Evolutionary conservation across 1,140 invertebrate species (phyloP).

Genomic region (Drosophila murphyi): DNA sequence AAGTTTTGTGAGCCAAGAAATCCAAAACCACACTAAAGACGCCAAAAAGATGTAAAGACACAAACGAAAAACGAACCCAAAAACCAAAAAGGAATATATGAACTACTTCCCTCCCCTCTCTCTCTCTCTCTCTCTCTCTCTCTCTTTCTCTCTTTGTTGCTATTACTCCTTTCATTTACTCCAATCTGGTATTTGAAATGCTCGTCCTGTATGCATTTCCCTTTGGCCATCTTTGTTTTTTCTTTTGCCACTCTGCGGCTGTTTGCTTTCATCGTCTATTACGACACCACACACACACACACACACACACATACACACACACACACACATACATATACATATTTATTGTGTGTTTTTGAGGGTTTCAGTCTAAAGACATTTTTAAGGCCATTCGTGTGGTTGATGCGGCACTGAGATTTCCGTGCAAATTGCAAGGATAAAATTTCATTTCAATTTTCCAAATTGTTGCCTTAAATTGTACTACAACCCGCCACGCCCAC

Average conservation of each 20-base stretch:
- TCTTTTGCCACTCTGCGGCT: constrained; percentile 47
- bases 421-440: constrained; percentile 77
- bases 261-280: constrained; percentile 73
- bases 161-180: constrained; percentile 35
- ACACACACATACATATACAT: not conserved
- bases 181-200: constrained; percentile 43
- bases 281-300: constrained; percentile 65
- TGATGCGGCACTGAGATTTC: constrained; percentile 58
- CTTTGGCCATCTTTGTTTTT: constrained; percentile 56
- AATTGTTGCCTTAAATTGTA: constrained; percentile 55
- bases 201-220: constrained; percentile 42
- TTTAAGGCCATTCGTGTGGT: constrained; percentile 74
- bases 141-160: not conserved
- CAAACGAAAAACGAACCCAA: constrained; percentile 38
- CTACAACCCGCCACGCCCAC: not conserved
- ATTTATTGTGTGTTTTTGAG: constrained; percentile 4
- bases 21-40: constrained; percentile 83
- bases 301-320: not conserved
- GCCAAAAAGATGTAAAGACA: constrained; percentile 71
- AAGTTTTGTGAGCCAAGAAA: constrained; percentile 75
- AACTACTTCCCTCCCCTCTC: constrained; percentile 14
- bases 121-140: not conserved
- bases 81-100: constrained; percentile 56
- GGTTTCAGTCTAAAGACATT: constrained; percentile 64
- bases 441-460: constrained; percentile 78